Base-by-base conservation (phyloP, 2,888 invertebrate genomes). In the Andrena chrysosceles region DNA sequence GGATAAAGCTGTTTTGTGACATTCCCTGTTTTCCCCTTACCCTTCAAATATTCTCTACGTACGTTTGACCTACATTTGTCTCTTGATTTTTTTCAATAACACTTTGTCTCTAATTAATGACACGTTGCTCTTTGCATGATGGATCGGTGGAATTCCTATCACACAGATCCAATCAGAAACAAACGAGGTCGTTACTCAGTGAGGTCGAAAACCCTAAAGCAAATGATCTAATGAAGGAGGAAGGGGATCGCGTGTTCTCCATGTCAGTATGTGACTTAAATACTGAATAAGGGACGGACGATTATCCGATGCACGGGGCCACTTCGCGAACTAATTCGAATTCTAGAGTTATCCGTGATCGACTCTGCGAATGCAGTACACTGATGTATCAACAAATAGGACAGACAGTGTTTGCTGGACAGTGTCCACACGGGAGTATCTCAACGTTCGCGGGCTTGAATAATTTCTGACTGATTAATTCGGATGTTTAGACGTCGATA, bases 381-480 rank as follows among this genome's bases (percentile, higher is more conserved):
- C 48, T 60, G 64, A 10, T 42, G 64, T 64, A 77, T 75, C 77
- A 75, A 81, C 69, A 75, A 71, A 77, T 52, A 31, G 59, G 33
- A 23, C 16, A 31, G 48, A n/a, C 71, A 26, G 16, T 81, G 63
- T 78, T 86, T 73, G 59, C 49, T 16, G 49, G n/a, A n/a, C 72
- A 66, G 29, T 72, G 68, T 72, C 62, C 52, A 69, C 62, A 23
- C 29, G n/a, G 26, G 29, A 49, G 66, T 63, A 52, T 35, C 42
- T 66, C 59, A 87, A 54, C 35, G 77, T 74, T 68, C 64, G 48
- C 42, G 74, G 13, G 48, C 60, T 54, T 60, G 82, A 77, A 86
- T 84, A 79, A 86, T 86, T 82, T 84, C 62, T 59, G 42, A 69
- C 67, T n/a, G 60, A 77, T 86, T 69, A 54, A 70, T 82, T 70